Evolutionary conservation across 1,140 invertebrate genomes (phyloP), one percentile per base, ranked within the genome.

Genomic region (Stenopsyche tienmushanensis): DNA sequence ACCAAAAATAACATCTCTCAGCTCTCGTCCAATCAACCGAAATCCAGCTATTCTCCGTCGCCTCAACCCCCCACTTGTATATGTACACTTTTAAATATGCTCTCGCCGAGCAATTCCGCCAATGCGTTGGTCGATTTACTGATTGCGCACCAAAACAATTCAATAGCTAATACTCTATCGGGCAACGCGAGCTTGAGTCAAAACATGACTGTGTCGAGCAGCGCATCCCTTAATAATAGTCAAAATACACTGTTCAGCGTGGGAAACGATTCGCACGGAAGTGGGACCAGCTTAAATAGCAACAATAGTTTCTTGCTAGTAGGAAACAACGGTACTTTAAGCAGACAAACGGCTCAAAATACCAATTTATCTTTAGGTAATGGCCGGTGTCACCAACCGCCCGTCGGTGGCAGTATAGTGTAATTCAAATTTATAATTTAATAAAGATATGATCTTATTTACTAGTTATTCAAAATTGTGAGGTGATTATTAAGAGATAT

Each of bases 41-140:
- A 67, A 63, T 50, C 60, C 9, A 57, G 42, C 39, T 24, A 39
- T 21, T 55, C 62, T 0, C 55, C 62, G 71, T 64, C 72, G 70
- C 24, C 17, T 70, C 23, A 78, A 75, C 64, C 75, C 70, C 41
- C 75, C 73, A 0, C 77, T 13, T 81, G 79, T 71, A 77, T 80
- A 59, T 81, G 79, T 66, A 73, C 78, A 15, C 76, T 80, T 15
- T 77, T 77, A 60, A 78, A 80, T 44, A 64, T 81, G 2, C 68
- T 81, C 0, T 79, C 78, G 67, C 77, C 78, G 1, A 75, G 78
- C 26, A 77, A 74, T 62, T 75, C 79, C 0, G 74, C 76, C 0
- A 81, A 81, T 55, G 76, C 79, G 0, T 66, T 81, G 0, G 76
- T 81, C 0, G 79, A 81, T 15, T 67, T 81, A 3, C 67, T 81